Conservation (phyloP, 2,888 invertebrate genomes). For the Apodemia duryi region DNA sequence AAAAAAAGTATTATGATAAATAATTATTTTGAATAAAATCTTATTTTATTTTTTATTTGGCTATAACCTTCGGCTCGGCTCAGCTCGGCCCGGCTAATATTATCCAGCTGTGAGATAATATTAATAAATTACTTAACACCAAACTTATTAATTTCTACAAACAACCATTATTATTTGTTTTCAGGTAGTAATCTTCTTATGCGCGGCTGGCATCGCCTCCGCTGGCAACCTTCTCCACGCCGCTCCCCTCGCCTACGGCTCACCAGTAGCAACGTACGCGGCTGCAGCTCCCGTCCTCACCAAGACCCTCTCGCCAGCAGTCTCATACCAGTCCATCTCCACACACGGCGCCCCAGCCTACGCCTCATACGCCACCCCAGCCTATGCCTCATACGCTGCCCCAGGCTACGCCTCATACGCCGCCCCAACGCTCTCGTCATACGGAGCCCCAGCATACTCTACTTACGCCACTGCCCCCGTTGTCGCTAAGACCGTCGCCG, state of each 20-base stretch:
- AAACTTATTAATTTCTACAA: too few relatives aligned
- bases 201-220: conserved; percentile 79
- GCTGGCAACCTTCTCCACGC: conserved; percentile 77
- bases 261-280: conserved; percentile 8
- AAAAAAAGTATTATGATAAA: too few relatives aligned
- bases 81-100: too few relatives aligned
- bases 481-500: conserved; percentile 41
- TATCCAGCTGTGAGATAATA: too few relatives aligned
- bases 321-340: conserved; percentile 43
- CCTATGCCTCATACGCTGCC: too few relatives aligned
- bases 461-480: conserved; percentile 40
- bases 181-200: conserved; percentile 63
- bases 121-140: too few relatives aligned
- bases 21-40: too few relatives aligned
- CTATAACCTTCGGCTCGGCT: too few relatives aligned
- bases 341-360: conserved; percentile 55
- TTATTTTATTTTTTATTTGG: too few relatives aligned
- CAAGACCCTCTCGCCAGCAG: conserved; percentile 30
- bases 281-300: too few relatives aligned
- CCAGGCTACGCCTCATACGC: conserved; percentile 41
- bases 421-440: conserved; percentile 41
- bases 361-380: conserved; percentile 35
- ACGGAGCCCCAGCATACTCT: conserved; percentile 37
- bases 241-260: conserved; percentile 64
- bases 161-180: too few relatives aligned